These are phyloP conservation scores for Limulus polyphemus DNA, from an alignment of 2,888 invertebrate species.

Conservation along the genomic window DNA sequence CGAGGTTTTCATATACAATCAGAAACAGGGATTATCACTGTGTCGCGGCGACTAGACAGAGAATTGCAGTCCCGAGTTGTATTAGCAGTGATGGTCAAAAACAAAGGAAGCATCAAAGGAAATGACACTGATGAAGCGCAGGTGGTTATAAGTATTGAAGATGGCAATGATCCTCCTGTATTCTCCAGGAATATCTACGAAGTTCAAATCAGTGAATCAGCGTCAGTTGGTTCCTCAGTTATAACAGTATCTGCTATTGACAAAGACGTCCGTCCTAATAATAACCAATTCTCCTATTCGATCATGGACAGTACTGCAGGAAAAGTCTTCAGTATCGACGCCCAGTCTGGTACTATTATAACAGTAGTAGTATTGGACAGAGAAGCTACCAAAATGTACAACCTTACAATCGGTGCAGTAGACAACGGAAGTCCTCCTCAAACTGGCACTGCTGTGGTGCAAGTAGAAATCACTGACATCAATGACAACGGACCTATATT, in stretches of 20 bases:
- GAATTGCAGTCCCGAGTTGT: slow-evolving; percentile 81
- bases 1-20: slow-evolving; percentile 75
- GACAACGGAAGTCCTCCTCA: slow-evolving; percentile 80
- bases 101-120: slow-evolving; percentile 80
- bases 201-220: slow-evolving; percentile 67
- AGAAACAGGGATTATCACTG: slow-evolving; percentile 62
- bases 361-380: slow-evolving; percentile 60
- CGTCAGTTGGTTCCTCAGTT: slow-evolving; percentile 56
- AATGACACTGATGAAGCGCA: slow-evolving; percentile 93
- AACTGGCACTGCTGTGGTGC: slow-evolving; percentile 76
- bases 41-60: slow-evolving; percentile 65
- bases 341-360: slow-evolving; percentile 68
- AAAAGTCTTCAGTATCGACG: slow-evolving; percentile 67
- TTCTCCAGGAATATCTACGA: slow-evolving; percentile 62
- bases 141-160: slow-evolving; percentile 82
- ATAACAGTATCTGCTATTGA: slow-evolving; percentile 71
- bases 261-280: slow-evolving; percentile 77
- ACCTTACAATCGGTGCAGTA: slow-evolving; percentile 68
- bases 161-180: slow-evolving; percentile 91
- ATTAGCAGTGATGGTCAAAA: slow-evolving; percentile 84
- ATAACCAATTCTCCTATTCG: slow-evolving; percentile 82
- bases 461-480: slow-evolving; percentile 66
- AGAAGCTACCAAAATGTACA: slow-evolving; percentile 61
- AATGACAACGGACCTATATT: slow-evolving; percentile 87
- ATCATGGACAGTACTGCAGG: slow-evolving; percentile 73